A percentile compares a stretch with the other conserved stretches of the same genome.
These are phyloP conservation scores for Macrotrachela quadricornifera DNA, from an alignment of 1,140 invertebrate species.

Conservation along the genomic window DNA sequence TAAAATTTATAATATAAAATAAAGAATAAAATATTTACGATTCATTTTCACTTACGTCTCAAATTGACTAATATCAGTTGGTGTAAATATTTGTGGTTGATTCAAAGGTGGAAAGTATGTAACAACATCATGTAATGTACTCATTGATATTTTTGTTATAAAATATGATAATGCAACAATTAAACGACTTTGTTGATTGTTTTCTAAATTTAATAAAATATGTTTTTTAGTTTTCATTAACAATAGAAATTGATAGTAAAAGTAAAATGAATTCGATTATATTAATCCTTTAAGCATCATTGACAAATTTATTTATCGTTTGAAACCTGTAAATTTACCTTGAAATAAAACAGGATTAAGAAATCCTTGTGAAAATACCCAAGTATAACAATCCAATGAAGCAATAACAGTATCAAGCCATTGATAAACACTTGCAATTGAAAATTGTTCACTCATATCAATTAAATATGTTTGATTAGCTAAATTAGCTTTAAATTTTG, in stretches of 20 bases:
- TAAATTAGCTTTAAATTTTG: too few species aligned
- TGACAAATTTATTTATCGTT: too few species aligned
- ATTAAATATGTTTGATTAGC: too few species aligned
- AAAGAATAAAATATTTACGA: too few species aligned
- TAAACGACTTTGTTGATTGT: background rate
- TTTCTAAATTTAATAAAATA: background rate
- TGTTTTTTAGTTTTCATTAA: background rate
- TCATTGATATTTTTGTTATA: too few species aligned
- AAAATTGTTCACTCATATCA: conserved; percentile 7
- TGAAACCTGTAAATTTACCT: too few species aligned
- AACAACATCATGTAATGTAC: background rate
- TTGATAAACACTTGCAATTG: conserved; percentile 7
- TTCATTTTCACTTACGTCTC: too few species aligned
- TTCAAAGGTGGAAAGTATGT: background rate
- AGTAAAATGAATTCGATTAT: too few species aligned
- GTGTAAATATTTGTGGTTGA: background rate
- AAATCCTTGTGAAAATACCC: conserved; percentile 27
- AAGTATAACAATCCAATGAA: conserved; percentile 31
- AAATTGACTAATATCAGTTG: background rate
- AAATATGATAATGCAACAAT: too few species aligned
- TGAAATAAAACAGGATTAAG: conserved; percentile 16
- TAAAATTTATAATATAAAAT: too few species aligned
- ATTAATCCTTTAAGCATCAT: too few species aligned
- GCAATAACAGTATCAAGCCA: conserved; percentile 30
- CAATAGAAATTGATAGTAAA: too few species aligned